Evolutionary conservation across 2,113 vertebrate species (phyloP).

Genomic region (Mixornis gularis): DNA sequence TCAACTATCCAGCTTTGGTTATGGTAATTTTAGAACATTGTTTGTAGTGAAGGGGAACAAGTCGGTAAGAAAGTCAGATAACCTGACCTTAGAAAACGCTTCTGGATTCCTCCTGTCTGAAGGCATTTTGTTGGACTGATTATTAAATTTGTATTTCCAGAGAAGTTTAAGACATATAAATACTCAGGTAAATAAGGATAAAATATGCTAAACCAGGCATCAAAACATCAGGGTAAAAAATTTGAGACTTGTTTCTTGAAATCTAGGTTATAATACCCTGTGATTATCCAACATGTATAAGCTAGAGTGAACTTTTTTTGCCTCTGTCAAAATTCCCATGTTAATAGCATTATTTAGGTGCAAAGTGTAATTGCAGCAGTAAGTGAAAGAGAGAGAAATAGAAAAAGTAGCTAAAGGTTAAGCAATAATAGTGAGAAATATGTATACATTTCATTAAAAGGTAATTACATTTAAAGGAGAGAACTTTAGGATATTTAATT

Average conservation of each 20-base stretch:
- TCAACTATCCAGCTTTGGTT: not conserved
- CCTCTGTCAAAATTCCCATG: not conserved
- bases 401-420: not conserved
- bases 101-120: not conserved
- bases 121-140: not conserved
- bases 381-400: not conserved
- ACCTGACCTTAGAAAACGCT: not conserved
- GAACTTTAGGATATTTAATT: slow-evolving; percentile 29
- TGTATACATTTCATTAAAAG: slow-evolving; percentile 7
- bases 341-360: not conserved
- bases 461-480: not conserved
- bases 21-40: not conserved
- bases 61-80: not conserved
- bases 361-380: not conserved
- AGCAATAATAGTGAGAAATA: not conserved
- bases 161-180: not conserved
- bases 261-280: not conserved
- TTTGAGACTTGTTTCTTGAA: not conserved
- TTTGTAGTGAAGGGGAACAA: not conserved
- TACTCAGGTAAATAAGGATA: not conserved
- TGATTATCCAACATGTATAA: not conserved
- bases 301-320: not conserved
- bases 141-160: not conserved
- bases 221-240: not conserved
- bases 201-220: not conserved